Conservation (phyloP, 2,797 vertebrate species). For the Artibeus jamaicensis region DNA sequence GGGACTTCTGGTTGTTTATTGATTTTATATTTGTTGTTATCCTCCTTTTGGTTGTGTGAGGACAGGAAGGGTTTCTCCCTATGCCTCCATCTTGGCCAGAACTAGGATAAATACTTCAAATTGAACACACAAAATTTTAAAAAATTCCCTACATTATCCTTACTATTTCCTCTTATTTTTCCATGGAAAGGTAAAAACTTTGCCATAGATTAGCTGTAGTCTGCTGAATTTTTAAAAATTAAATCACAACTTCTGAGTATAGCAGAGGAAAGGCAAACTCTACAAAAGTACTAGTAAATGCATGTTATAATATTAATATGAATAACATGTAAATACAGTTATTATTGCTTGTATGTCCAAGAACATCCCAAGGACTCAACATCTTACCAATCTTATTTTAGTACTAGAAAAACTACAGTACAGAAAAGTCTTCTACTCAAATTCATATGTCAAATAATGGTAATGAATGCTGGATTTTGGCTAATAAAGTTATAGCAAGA, state of each 20-base stretch:
- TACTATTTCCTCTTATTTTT: slow-evolving; percentile 1
- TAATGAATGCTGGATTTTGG: not conserved
- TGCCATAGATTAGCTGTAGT: not conserved
- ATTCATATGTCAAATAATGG: not conserved
- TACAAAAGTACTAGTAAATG: not conserved
- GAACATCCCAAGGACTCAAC: not conserved
- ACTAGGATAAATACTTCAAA: slow-evolving; percentile 3
- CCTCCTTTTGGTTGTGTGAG: no score
- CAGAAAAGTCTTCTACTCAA: not conserved
- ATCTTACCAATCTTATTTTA: not conserved
- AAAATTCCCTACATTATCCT: not conserved
- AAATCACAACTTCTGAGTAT: not conserved
- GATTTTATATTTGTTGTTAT: no score
- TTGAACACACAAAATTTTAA: not conserved
- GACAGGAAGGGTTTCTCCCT: no score
- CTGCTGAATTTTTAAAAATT: not conserved
- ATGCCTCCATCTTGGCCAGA: not conserved
- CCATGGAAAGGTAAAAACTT: not conserved
- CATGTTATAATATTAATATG: not conserved
- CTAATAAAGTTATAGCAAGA: not conserved
- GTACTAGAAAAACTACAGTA: not conserved
- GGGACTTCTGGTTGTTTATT: no score
- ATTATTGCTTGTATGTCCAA: not conserved
- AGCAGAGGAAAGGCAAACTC: not conserved
- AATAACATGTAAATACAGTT: not conserved